Base-by-base conservation (phyloP, 2,797 vertebrate species). In the Sylvia borin region DNA sequence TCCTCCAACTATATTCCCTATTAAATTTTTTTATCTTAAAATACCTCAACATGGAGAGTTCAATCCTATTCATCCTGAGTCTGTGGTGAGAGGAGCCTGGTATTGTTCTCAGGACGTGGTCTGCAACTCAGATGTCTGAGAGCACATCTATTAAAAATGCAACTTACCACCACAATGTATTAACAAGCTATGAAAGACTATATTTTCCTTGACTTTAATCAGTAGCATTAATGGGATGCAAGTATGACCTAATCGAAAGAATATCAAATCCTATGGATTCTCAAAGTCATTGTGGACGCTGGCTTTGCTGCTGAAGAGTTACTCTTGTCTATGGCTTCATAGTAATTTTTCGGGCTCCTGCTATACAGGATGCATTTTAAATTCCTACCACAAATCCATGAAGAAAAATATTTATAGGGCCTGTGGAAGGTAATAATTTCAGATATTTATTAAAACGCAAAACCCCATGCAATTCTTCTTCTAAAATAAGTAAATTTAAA, bases 341-440 rank as follows among this genome's bases (percentile, higher is more conserved):
- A 74, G 86, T 79, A 0, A 3, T 93, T 95, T 93, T 92, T 91
- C 88, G 92, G 88, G 50, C 72, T 93, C 57, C 84, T 74, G 43
- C 11, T 83, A 51, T 75, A 88, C 84, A 91, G 89, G 82, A 93
- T 92, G 32, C 61, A 68, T 89, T 94, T 89, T 62, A 93, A 95
- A 94, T 54, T 64, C 73, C 31, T 72, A 85, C 94, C 92, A 91
- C 95, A 91, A 93, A 93, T 92, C 84, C 75, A 96, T 94, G 72
- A 89, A 80, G 53, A 79, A 79, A 87, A 93, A 85, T 96, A 96
- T 96, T 94, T 97, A 92, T 83, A 83, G 92, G 0, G 26, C 16
- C 36, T 65, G 42, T 42, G 89, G 78, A 82, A 90, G 58, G 68
- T 88, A 87, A 85, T 92, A 3, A 85, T 94, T 97, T 88, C 62